Conservation (phyloP, 2,113 vertebrate species). For the Haplotaxodon microlepis region DNA sequence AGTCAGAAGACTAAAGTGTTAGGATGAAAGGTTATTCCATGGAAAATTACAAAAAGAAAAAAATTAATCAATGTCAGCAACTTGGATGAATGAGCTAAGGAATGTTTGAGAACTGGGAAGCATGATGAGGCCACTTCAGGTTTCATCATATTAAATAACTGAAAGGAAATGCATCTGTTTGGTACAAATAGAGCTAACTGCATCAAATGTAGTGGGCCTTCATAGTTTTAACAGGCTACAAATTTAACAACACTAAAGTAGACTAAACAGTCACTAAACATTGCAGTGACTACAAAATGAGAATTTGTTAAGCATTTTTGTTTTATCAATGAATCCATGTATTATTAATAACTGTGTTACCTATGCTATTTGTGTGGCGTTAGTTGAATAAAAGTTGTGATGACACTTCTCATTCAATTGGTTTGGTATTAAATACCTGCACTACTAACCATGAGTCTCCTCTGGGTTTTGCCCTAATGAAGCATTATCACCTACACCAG, state of each 20-base stretch:
- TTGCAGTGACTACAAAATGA: neutral
- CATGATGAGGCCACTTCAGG: neutral
- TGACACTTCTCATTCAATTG: neutral
- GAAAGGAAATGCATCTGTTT: neutral
- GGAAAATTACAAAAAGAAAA: neutral
- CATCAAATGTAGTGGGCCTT: neutral
- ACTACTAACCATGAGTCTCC: neutral
- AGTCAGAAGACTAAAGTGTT: neutral
- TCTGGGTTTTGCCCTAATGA: neutral
- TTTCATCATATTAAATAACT: neutral
- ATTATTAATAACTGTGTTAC: neutral
- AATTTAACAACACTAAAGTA: neutral
- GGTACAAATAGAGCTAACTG: neutral
- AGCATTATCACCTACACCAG: neutral
- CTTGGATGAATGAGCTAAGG: neutral
- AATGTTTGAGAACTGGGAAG: neutral
- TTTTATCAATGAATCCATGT: neutral
- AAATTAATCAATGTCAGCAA: neutral
- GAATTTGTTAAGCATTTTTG: neutral
- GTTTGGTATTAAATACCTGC: neutral
- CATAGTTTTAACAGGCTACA: neutral
- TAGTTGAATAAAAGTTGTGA: neutral
- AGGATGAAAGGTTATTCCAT: neutral
- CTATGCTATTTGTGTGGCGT: neutral
- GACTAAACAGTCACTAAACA: neutral